A percentile compares a stretch with the other conserved stretches of the same genome.
phyloP scores from a whole-genome alignment of 2,888 invertebrate species.

The Agapostemon virescens region DNA sequence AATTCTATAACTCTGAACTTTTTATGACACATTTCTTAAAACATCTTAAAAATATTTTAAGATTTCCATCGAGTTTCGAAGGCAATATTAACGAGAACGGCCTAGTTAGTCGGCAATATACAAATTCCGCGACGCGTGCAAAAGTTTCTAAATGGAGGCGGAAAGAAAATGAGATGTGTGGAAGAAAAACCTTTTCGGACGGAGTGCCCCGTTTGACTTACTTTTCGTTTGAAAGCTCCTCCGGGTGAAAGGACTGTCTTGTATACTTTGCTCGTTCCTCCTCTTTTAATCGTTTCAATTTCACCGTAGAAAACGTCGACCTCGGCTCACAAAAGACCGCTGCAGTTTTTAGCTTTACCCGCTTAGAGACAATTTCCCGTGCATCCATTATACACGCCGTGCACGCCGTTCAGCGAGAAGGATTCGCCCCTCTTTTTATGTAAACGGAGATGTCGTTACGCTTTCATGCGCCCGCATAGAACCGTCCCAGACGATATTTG shows the following conservation, averaged over 20 bases:
- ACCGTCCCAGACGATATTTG: neutral
- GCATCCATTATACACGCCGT: slow-evolving; percentile 20
- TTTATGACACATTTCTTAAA: too few species aligned
- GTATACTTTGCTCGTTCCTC: slow-evolving; percentile 12
- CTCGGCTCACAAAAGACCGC: slow-evolving; percentile 23
- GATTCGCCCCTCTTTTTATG: slow-evolving; percentile 7
- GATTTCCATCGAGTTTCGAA: neutral
- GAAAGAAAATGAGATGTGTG: slow-evolving; percentile 22
- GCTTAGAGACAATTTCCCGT: slow-evolving; percentile 23
- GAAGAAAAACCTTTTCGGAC: slow-evolving; percentile 19
- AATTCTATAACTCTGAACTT: too few species aligned
- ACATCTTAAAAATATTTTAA: neutral
- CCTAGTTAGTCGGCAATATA: slow-evolving; percentile 5
- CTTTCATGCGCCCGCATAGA: slow-evolving; percentile 10
- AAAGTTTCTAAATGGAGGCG: slow-evolving; percentile 10
- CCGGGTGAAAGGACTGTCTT: slow-evolving; percentile 23
- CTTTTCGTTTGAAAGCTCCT: slow-evolving; percentile 33
- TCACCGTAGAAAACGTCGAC: slow-evolving; percentile 17
- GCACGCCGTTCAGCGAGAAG: neutral
- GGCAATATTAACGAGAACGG: slow-evolving; percentile 15
- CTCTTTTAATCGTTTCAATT: slow-evolving; percentile 47
- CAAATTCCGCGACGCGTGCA: slow-evolving; percentile 10
- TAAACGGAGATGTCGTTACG: neutral
- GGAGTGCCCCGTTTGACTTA: slow-evolving; percentile 30
- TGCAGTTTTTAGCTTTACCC: slow-evolving; percentile 17